phyloP scores from a whole-genome alignment of 1,140 invertebrate genomes.

The Ceratosolen fusciceps region DNA sequence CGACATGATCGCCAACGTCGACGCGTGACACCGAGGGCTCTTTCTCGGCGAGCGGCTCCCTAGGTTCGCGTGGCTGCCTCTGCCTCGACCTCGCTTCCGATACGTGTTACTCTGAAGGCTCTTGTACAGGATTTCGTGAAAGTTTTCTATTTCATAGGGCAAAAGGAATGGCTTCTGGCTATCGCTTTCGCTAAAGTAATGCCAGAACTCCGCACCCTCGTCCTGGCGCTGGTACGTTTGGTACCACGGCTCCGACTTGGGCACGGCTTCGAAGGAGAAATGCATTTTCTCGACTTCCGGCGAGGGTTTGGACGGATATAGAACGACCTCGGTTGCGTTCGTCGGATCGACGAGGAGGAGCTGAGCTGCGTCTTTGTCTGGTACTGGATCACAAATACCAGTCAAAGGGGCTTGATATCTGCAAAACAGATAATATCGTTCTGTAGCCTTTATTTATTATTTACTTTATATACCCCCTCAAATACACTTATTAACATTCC shows the following conservation, averaged over 20 bases:
- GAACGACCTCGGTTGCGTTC: slow-evolving; percentile 38
- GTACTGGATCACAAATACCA: slow-evolving; percentile 55
- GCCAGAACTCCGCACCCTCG: slow-evolving; percentile 75
- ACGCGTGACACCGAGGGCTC: slow-evolving; percentile 87
- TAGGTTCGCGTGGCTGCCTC: slow-evolving; percentile 56
- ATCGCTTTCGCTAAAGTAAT: slow-evolving; percentile 70
- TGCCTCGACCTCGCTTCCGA: slow-evolving; percentile 58
- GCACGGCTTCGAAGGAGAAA: slow-evolving; percentile 83
- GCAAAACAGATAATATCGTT: slow-evolving; percentile 14
- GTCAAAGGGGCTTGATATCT: slow-evolving; percentile 63
- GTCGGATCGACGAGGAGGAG: slow-evolving; percentile 31
- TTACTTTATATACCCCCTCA: too few relatives aligned
- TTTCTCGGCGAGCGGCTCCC: slow-evolving; percentile 80
- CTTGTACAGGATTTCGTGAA: slow-evolving; percentile 61
- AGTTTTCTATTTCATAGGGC: slow-evolving; percentile 81
- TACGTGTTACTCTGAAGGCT: slow-evolving; percentile 50
- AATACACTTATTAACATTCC: too few relatives aligned
- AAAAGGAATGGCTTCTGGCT: slow-evolving; percentile 76
- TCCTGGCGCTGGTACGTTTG: slow-evolving; percentile 83
- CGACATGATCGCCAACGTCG: slow-evolving; percentile 83
- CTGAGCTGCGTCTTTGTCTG: slow-evolving; percentile 50
- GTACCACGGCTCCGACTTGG: slow-evolving; percentile 82
- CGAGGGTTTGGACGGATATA: slow-evolving; percentile 71
- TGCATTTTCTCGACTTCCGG: slow-evolving; percentile 76
- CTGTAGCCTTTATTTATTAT: neutral